Conservation (phyloP, 2,888 invertebrate genomes). For the Leptura quadrifasciata region DNA sequence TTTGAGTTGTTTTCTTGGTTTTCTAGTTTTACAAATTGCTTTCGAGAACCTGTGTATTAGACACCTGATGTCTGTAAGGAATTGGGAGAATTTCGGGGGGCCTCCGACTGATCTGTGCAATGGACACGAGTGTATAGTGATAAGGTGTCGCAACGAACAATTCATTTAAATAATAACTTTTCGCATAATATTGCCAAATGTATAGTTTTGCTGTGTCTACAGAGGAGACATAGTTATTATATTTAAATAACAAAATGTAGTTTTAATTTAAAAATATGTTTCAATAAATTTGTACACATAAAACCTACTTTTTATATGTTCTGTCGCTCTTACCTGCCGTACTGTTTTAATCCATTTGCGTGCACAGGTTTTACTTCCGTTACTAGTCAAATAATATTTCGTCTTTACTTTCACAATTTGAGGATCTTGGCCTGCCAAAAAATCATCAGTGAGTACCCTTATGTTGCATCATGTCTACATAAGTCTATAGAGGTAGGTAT, state of each 20-base stretch:
- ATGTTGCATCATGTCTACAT: too few species aligned
- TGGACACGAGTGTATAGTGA: constrained; percentile 64
- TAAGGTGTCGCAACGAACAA: constrained; percentile 65
- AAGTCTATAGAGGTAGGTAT: too few species aligned
- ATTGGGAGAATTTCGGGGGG: constrained; percentile 52
- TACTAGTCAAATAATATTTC: too few species aligned
- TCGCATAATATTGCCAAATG: constrained; percentile 66
- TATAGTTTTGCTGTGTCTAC: constrained; percentile 63
- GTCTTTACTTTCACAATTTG: too few species aligned
- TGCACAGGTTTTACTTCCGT: too few species aligned
- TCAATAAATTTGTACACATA: constrained; percentile 69
- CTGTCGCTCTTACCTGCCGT: not conserved
- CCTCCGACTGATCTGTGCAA: constrained; percentile 66
- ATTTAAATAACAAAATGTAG: constrained; percentile 63
- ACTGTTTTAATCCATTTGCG: too few species aligned
- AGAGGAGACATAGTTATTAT: constrained; percentile 58
- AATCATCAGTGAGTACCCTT: too few species aligned
- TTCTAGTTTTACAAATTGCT: constrained; percentile 17
- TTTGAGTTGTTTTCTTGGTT: constrained; percentile 18
- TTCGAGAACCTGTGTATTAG: constrained; percentile 17
- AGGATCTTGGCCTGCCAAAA: too few species aligned
- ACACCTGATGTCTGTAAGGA: constrained; percentile 16
- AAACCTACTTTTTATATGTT: constrained; percentile 35
- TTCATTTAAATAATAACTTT: constrained; percentile 57
- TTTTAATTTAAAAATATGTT: constrained; percentile 66